Conservation (phyloP, 2,888 invertebrate species). For the Catonia carolina region DNA sequence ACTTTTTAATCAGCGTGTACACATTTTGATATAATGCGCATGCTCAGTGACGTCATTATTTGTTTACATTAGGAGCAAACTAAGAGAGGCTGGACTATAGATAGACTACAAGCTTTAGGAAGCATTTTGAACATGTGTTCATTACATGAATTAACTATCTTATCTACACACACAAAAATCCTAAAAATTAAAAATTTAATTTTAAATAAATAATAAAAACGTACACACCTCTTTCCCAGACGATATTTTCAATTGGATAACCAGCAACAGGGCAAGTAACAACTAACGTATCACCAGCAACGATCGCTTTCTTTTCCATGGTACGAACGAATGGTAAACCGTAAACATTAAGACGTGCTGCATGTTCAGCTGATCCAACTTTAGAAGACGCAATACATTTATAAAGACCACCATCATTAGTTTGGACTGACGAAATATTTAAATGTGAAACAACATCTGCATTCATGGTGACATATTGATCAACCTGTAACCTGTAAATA, state of each 20-base stretch:
- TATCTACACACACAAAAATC: no score
- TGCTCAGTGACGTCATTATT: no score
- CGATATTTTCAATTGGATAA: slow-evolving; percentile 86
- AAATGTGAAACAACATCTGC: slow-evolving; percentile 88
- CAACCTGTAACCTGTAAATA: slow-evolving; percentile 54
- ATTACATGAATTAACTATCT: no score
- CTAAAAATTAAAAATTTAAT: no score
- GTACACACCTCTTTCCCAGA: slow-evolving; percentile 95
- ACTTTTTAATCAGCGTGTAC: no score
- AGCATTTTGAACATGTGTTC: no score
- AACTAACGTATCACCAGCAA: slow-evolving; percentile 81
- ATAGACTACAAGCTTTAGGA: no score
- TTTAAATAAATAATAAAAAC: no score
- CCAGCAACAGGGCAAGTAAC: slow-evolving; percentile 93
- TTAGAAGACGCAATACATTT: slow-evolving; percentile 67
- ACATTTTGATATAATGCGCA: no score
- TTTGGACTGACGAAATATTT: slow-evolving; percentile 82
- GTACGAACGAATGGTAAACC: slow-evolving; percentile 83
- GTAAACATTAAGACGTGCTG: slow-evolving; percentile 81
- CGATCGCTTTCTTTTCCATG: slow-evolving; percentile 90
- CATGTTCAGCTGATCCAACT: slow-evolving; percentile 80
- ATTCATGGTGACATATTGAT: slow-evolving; percentile 68
- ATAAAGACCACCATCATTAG: slow-evolving; percentile 87
- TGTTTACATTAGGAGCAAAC: no score
- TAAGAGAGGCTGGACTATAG: no score